A percentile compares a stretch with the other conserved stretches of the same genome.
phyloP scores from a whole-genome alignment of 2,797 vertebrate genomes.

The Lutjanus argentimaculatus region DNA sequence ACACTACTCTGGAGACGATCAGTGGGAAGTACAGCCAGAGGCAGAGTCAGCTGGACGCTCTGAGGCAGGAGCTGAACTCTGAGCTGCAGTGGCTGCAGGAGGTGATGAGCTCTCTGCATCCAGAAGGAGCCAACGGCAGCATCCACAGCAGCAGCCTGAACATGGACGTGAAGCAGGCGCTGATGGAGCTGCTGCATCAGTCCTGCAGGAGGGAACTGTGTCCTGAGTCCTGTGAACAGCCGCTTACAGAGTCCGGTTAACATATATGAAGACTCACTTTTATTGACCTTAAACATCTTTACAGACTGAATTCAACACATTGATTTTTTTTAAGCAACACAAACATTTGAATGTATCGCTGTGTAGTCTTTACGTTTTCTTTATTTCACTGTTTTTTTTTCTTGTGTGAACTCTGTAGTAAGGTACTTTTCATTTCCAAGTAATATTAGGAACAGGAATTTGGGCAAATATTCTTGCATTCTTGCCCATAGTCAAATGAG shows the following conservation, averaged over 20 bases:
- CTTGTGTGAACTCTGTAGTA: not conserved
- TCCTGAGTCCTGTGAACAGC: constrained; percentile 74
- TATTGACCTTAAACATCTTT: constrained; percentile 8
- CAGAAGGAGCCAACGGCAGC: constrained; percentile 70
- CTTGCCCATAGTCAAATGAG: not conserved
- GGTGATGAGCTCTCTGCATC: constrained; percentile 82
- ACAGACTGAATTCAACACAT: constrained; percentile 5
- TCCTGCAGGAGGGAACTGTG: constrained; percentile 82
- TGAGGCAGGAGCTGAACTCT: constrained; percentile 87
- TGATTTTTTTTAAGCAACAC: constrained; percentile 12
- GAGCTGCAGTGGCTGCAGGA: constrained; percentile 91
- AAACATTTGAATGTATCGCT: constrained; percentile 29
- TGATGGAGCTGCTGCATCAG: constrained; percentile 86
- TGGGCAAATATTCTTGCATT: not conserved
- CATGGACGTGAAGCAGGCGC: constrained; percentile 82
- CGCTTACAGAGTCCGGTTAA: constrained; percentile 74
- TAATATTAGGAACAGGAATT: not conserved
- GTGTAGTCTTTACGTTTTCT: constrained; percentile 26
- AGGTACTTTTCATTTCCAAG: not conserved
- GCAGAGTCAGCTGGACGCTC: constrained; percentile 85
- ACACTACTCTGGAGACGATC: constrained; percentile 77
- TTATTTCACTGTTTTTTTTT: constrained; percentile 5
- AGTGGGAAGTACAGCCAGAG: constrained; percentile 82
- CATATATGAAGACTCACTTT: constrained; percentile 13
- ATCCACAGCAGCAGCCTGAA: constrained; percentile 74